Percentiles rank a stretch among this genome's conserved stretches.
phyloP scores from a whole-genome alignment of 23 tunicate genomes.

The Aplidium turbinatum region DNA sequence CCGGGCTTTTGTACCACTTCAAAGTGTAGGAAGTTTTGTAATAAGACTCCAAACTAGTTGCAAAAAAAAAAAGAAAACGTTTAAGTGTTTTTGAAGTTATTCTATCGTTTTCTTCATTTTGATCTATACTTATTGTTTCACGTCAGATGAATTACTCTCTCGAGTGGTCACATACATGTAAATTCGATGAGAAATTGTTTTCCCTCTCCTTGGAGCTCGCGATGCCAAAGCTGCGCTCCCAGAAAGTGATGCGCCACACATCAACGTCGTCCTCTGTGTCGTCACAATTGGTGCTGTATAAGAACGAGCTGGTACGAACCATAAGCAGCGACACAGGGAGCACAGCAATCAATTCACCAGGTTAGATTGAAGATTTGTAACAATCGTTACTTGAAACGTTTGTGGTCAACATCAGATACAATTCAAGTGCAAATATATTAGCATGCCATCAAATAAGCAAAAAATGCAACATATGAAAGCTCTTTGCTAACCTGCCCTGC shows the following conservation, averaged over 20 bases:
- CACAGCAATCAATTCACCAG: conserved; percentile 11
- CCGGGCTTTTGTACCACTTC: background rate
- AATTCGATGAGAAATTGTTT: conserved; percentile 1
- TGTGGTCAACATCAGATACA: no score
- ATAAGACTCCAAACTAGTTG: no score
- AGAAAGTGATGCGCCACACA: background rate
- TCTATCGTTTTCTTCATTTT: background rate
- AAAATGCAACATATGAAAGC: no score
- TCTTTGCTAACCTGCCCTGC: no score
- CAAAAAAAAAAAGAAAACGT: no score
- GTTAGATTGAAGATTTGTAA: no score
- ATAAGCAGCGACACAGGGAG: conserved; percentile 29
- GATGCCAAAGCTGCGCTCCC: conserved; percentile 35
- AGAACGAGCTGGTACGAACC: conserved; percentile 1
- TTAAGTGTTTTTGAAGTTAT: no score
- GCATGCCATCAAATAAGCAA: no score
- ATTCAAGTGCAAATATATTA: no score
- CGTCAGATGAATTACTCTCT: conserved; percentile 31
- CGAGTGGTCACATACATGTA: conserved; percentile 14
- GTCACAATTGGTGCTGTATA: conserved; percentile 29
- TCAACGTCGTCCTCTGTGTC: conserved; percentile 6
- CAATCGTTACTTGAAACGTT: no score
- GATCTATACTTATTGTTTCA: background rate
- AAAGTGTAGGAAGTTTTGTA: no score
- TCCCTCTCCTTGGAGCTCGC: conserved; percentile 1